Percentiles rank a stretch among this genome's conserved stretches.
These are phyloP conservation scores for Tachysurus vachellii DNA, from an alignment of 2,113 vertebrate species.

Conservation along the genomic window DNA sequence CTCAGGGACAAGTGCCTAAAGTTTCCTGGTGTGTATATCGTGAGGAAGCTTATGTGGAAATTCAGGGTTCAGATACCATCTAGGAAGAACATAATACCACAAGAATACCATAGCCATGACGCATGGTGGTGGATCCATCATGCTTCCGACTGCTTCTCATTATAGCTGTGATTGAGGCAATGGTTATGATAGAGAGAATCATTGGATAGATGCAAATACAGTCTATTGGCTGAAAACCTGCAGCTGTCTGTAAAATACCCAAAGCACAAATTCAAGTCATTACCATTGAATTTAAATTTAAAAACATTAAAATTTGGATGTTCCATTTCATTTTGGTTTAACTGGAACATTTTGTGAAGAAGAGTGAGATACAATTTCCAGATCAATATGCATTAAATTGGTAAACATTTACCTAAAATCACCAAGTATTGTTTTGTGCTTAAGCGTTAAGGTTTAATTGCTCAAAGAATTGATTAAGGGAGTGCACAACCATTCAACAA, in stretches of 20 bases:
- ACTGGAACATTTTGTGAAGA: background rate
- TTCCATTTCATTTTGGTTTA: background rate
- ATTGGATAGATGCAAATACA: background rate
- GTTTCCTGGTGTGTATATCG: background rate
- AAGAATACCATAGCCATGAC: background rate
- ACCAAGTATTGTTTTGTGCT: background rate
- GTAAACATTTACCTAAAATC: background rate
- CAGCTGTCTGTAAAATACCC: background rate
- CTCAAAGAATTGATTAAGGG: background rate
- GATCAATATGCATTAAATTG: background rate
- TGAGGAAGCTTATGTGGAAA: background rate
- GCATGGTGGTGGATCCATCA: background rate
- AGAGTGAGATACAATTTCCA: background rate
- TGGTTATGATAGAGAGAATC: background rate
- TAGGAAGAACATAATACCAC: background rate
- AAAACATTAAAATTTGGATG: background rate
- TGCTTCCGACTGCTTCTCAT: background rate
- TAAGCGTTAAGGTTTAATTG: background rate
- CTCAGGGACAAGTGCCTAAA: background rate
- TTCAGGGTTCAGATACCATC: background rate
- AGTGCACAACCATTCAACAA: background rate
- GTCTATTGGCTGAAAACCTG: background rate
- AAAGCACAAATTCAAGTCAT: background rate
- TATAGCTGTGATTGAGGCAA: background rate
- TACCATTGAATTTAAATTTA: no score